Evolutionary conservation across 2,888 invertebrate species (phyloP), one percentile per base, ranked within the genome.

Genomic region (Norana najaformis): DNA sequence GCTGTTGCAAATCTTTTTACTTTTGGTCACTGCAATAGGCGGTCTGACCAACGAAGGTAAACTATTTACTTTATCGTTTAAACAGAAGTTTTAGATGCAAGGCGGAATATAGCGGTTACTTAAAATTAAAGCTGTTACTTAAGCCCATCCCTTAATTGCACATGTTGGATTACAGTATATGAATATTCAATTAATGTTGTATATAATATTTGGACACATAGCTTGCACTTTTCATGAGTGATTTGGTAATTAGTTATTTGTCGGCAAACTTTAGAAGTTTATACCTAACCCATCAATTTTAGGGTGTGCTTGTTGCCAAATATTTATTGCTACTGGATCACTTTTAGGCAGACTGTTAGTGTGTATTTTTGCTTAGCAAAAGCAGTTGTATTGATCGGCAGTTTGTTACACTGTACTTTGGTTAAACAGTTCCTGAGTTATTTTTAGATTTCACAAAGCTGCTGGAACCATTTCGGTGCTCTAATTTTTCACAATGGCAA

Each of bases 401-500:
- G 47, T 47, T 47, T n/a, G n/a, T n/a, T 41, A 41, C 5, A 16
- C 41, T 41, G 23, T 47, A n/a, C n/a, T 69, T n/a, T n/a, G n/a
- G n/a, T 69, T 69, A 8, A 69, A 69, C 69, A 69, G 69, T n/a
- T 69, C 1, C n/a, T 69, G n/a, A n/a, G 69, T n/a, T n/a, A 5
- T 69, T n/a, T 69, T 69, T 69, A 69, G 69, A n/a, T 69, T 69
- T 69, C n/a, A 69, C 69, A 69, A 4, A 69, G 69, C 69, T 69
- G n/a, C 69, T 69, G 69, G 69, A 69, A 69, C 30, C 69, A 69
- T 69, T 69, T n/a, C 69, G n/a, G n/a, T 69, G 69, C 69, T 69
- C 69, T n/a, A 30, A 69, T 69, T 69, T n/a, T 69, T n/a, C n/a
- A 69, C n/a, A n/a, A n/a, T 5, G 3, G 1, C 69, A n/a, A 13